Percentiles rank a stretch among this genome's conserved stretches.
phyloP scores from a whole-genome alignment of 2,888 invertebrate species.

The Ormyrus thymus region DNA sequence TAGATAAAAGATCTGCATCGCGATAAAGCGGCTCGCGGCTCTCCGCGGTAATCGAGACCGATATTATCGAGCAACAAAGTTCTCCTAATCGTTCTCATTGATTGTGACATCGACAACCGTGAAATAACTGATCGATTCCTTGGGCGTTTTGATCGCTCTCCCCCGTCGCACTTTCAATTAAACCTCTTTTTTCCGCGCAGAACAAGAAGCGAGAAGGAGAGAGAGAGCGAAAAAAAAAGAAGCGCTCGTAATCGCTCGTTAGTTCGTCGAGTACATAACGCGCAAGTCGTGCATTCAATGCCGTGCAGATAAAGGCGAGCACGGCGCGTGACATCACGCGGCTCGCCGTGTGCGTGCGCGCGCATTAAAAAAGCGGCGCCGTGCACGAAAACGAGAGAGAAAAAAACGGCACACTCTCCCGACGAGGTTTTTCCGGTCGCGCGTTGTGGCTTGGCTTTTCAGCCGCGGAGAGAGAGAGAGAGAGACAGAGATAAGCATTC shows the following conservation, averaged over 20 bases:
- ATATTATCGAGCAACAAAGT: conserved; percentile 12
- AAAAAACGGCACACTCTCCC: conserved; percentile 6
- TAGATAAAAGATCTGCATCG: neutral
- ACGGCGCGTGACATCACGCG: neutral
- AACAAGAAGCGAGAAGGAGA: too few species aligned
- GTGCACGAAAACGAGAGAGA: neutral
- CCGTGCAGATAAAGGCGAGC: neutral
- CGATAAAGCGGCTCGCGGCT: neutral
- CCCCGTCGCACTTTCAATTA: neutral
- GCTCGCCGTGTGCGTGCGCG: too few species aligned
- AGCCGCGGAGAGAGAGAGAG: conserved; percentile 27
- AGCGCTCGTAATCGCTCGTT: neutral
- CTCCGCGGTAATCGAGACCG: neutral
- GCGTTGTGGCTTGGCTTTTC: conserved; percentile 62
- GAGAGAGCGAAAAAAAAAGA: too few species aligned
- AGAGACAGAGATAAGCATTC: conserved; percentile 65
- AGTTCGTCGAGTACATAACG: neutral
- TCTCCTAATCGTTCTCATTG: neutral
- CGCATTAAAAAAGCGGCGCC: too few species aligned
- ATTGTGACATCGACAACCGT: conserved; percentile 18
- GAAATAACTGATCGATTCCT: conserved; percentile 5
- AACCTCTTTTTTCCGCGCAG: too few species aligned
- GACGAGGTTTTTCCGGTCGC: conserved; percentile 55
- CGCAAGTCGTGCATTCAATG: neutral
- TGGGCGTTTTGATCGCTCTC: neutral